Conservation (phyloP, 2,113 vertebrate species). For the Atlantisia rogersi region DNA sequence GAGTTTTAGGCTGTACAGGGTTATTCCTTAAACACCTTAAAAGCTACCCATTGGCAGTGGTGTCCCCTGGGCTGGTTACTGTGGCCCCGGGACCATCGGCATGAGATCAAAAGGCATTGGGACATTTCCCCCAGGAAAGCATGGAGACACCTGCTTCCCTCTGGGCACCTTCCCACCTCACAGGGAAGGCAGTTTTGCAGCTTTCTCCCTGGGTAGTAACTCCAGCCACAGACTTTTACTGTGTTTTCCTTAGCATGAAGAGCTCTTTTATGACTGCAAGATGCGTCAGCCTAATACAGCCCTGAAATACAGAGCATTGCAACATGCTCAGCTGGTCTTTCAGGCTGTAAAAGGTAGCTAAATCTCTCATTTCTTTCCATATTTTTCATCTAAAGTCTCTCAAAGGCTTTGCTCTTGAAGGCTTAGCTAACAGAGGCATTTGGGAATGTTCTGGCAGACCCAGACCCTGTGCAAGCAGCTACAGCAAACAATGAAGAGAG, state of each 20-base stretch:
- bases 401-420: not conserved
- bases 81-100: not conserved
- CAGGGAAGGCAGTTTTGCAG: constrained; percentile 4
- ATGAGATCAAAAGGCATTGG: not conserved
- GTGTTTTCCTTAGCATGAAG: not conserved
- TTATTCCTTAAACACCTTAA: not conserved
- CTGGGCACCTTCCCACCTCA: not conserved
- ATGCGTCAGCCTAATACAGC: not conserved
- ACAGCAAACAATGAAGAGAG: not conserved
- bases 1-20: not conserved
- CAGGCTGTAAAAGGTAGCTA: not conserved
- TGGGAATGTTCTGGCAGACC: not conserved
- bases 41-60: not conserved
- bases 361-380: not conserved
- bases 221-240: constrained; percentile 9
- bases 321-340: not conserved
- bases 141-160: not conserved
- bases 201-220: not conserved
- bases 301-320: not conserved
- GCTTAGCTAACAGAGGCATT: not conserved
- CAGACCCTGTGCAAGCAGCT: not conserved
- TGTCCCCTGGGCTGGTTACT: not conserved
- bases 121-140: not conserved
- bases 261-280: not conserved
- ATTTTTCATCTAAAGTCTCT: not conserved